phyloP scores from a whole-genome alignment of 2,888 invertebrate genomes.

The Cyclophora punctaria region DNA sequence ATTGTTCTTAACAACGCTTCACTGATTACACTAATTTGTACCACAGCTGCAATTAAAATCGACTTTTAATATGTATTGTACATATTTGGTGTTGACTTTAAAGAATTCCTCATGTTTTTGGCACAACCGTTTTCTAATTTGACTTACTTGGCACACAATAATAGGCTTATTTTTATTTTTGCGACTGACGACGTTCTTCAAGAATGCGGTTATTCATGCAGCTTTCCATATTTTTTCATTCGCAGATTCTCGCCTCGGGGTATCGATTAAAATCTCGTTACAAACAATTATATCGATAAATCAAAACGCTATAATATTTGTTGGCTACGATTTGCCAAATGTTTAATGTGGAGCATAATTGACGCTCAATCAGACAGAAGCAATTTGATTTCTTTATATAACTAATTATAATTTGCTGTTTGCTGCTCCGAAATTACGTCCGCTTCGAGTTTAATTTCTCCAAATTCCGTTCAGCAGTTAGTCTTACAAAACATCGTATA shows the following conservation, averaged over 20 bases:
- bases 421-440: too few species aligned
- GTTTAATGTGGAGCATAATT: slow-evolving; percentile 14
- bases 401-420: too few species aligned
- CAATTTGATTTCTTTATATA: slow-evolving; percentile 1
- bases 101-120: not conserved
- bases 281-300: slow-evolving; percentile 35
- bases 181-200: slow-evolving; percentile 25
- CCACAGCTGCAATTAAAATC: too few species aligned
- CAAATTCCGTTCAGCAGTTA: too few species aligned
- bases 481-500: too few species aligned
- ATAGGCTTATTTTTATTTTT: slow-evolving; percentile 34
- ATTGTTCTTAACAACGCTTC: slow-evolving; percentile 24
- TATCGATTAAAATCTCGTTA: slow-evolving; percentile 40
- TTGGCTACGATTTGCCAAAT: slow-evolving; percentile 20
- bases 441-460: too few species aligned
- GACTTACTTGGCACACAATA: not conserved
- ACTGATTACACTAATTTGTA: slow-evolving; percentile 9
- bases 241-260: slow-evolving; percentile 30
- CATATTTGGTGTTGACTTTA: too few species aligned
- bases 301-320: slow-evolving; percentile 27
- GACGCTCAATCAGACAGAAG: slow-evolving; percentile 6
- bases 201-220: slow-evolving; percentile 50
- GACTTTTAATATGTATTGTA: too few species aligned
- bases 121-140: slow-evolving; percentile 4
- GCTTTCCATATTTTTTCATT: slow-evolving; percentile 50